A percentile compares a stretch with the other conserved stretches of the same genome.
Conservation (phyloP, 2,888 invertebrate species). For the Stenodera caucasica region DNA sequence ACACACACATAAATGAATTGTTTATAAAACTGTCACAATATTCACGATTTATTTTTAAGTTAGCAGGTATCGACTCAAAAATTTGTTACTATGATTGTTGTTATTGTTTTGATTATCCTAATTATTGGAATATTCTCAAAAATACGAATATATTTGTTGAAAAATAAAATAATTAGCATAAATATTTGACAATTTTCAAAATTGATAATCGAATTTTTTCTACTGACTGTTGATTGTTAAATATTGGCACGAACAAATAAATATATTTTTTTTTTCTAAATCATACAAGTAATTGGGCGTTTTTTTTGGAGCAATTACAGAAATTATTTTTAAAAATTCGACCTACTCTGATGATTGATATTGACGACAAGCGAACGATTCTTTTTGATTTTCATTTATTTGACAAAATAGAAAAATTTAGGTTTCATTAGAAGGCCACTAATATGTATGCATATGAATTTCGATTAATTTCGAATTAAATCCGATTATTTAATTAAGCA, state of each 20-base stretch:
- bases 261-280: background rate
- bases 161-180: no score
- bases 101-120: background rate
- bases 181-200: no score
- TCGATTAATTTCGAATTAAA: no score
- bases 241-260: background rate
- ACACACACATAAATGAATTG: background rate
- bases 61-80: background rate
- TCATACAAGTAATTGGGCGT: slow-evolving; percentile 6
- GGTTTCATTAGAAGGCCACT: slow-evolving; percentile 8
- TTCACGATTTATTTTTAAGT: background rate
- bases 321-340: slow-evolving; percentile 4
- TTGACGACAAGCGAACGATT: slow-evolving; percentile 19
- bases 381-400: slow-evolving; percentile 25
- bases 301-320: slow-evolving; percentile 6
- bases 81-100: background rate
- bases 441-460: no score
- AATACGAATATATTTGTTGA: background rate
- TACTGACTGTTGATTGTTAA: background rate
- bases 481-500: no score
- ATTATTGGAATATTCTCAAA: background rate
- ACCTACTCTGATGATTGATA: slow-evolving; percentile 19
- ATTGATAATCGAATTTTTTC: background rate
- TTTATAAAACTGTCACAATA: background rate
- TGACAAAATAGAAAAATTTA: slow-evolving; percentile 22